Conservation (phyloP, 2,888 invertebrate species). For the Zygothrica quintamaculata region DNA sequence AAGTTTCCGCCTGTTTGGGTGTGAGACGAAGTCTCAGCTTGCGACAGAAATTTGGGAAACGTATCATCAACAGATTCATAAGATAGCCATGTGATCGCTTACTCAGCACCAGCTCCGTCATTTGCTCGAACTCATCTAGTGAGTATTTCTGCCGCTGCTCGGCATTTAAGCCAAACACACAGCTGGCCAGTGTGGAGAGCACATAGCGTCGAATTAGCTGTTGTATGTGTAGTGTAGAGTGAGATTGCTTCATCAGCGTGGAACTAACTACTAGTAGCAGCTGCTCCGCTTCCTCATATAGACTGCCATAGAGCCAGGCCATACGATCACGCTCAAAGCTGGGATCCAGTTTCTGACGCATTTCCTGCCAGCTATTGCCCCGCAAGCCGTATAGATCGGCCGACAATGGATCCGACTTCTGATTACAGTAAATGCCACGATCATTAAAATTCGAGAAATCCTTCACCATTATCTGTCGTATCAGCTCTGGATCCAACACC, state of each 20-base stretch:
- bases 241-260: slow-evolving; percentile 66
- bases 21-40: slow-evolving; percentile 67
- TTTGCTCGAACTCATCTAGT: slow-evolving; percentile 73
- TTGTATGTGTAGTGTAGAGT: slow-evolving; percentile 71
- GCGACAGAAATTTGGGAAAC: slow-evolving; percentile 75
- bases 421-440: slow-evolving; percentile 82
- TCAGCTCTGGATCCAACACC: slow-evolving; percentile 80
- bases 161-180: slow-evolving; percentile 74
- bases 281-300: slow-evolving; percentile 64
- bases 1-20: slow-evolving; percentile 65
- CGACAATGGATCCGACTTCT: slow-evolving; percentile 83
- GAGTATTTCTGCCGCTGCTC: slow-evolving; percentile 63
- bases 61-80: slow-evolving; percentile 67
- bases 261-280: slow-evolving; percentile 56
- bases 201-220: slow-evolving; percentile 75
- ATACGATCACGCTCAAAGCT: slow-evolving; percentile 81
- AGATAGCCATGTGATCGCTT: slow-evolving; percentile 69
- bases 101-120: slow-evolving; percentile 76
- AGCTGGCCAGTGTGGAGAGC: slow-evolving; percentile 70
- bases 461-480: slow-evolving; percentile 81
- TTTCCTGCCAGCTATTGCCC: slow-evolving; percentile 83
- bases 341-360: slow-evolving; percentile 83
- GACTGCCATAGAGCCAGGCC: slow-evolving; percentile 73
- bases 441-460: slow-evolving; percentile 83
- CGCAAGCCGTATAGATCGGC: slow-evolving; percentile 84